Conservation (phyloP, 2,888 invertebrate genomes). For the Himalopsyche japonica region DNA sequence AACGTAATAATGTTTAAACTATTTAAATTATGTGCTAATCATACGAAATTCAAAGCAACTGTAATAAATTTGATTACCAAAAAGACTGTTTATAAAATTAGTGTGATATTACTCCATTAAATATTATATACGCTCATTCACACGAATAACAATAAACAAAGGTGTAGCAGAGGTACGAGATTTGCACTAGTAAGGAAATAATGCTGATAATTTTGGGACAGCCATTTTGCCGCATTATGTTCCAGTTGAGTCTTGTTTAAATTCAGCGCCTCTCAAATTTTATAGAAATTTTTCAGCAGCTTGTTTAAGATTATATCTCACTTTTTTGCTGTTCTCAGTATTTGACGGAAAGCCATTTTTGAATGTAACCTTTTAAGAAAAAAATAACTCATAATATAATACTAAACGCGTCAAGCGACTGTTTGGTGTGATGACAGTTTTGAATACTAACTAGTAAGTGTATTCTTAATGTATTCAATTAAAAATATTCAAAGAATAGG, state of each 20-base stretch:
- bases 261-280: neutral
- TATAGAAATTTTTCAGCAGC: neutral
- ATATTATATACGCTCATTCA: neutral
- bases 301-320: too few relatives aligned
- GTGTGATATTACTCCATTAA: neutral
- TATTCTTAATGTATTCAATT: too few relatives aligned
- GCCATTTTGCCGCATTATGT: neutral
- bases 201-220: neutral
- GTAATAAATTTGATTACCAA: neutral
- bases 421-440: too few relatives aligned
- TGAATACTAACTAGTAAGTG: too few relatives aligned
- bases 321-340: too few relatives aligned
- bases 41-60: neutral
- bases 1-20: neutral
- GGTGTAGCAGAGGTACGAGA: neutral
- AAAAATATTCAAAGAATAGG: too few relatives aligned
- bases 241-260: neutral
- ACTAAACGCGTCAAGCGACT: too few relatives aligned
- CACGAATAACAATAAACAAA: neutral
- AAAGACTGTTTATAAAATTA: neutral
- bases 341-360: too few relatives aligned
- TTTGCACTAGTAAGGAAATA: neutral
- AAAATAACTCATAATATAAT: too few relatives aligned
- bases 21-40: neutral
- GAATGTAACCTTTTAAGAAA: too few relatives aligned